These are phyloP conservation scores for Eleutherodactylus coqui DNA, from an alignment of 2,797 vertebrate genomes.

Conservation along the genomic window DNA sequence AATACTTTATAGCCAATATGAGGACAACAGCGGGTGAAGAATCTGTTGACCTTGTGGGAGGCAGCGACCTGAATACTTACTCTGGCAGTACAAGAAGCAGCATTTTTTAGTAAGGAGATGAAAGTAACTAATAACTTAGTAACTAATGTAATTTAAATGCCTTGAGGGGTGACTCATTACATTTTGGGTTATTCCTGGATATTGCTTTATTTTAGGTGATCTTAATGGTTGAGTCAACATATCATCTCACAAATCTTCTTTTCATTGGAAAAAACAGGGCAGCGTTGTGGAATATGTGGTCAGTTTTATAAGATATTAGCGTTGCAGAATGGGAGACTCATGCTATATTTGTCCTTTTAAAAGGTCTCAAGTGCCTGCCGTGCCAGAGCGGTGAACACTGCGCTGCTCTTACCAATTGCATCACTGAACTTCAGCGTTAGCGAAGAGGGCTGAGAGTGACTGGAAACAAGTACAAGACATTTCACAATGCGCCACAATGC, in stretches of 20 bases:
- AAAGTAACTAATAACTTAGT: no score
- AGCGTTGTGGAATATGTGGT: slow-evolving; percentile 8
- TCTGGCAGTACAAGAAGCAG: neutral
- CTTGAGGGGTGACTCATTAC: neutral
- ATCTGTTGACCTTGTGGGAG: neutral
- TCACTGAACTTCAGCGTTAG: slow-evolving; percentile 19
- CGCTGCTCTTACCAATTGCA: neutral
- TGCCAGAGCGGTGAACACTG: neutral
- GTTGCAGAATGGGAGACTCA: neutral
- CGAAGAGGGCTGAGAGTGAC: slow-evolving; percentile 6
- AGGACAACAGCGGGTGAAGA: neutral
- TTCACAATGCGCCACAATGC: slow-evolving; percentile 27
- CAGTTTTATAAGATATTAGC: neutral
- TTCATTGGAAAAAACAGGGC: neutral
- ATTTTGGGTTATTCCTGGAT: neutral
- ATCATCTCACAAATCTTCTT: neutral
- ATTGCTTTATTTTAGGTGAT: neutral
- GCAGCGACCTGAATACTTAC: neutral
- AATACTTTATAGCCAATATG: neutral
- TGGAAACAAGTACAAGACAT: slow-evolving; percentile 29
- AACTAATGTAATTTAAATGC: neutral
- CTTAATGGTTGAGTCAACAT: neutral
- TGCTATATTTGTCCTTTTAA: neutral
- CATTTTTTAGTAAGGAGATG: neutral
- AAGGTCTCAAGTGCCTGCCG: neutral